These are phyloP conservation scores for Pheosia gnoma DNA, from an alignment of 2,888 invertebrate genomes.

Conservation along the genomic window DNA sequence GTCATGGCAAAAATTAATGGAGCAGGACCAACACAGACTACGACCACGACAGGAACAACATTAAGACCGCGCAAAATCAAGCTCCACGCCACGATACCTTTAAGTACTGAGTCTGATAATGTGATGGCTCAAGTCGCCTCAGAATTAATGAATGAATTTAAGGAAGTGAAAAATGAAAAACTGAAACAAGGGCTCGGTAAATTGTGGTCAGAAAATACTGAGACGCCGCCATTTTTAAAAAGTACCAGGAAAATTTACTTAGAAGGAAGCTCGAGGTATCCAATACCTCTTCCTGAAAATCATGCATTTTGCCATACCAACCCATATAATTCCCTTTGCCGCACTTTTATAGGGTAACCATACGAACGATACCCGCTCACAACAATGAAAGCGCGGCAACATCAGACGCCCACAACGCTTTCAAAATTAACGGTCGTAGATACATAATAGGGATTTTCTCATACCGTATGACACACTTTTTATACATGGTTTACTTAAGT, in stretches of 20 bases:
- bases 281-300: conserved; percentile 59
- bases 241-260: conserved; percentile 50
- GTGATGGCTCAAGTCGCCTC: conserved; percentile 35
- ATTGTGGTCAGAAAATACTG: background rate
- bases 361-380: background rate
- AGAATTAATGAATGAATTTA: conserved; percentile 43
- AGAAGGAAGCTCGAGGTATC: conserved; percentile 51
- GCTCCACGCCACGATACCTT: too few relatives aligned
- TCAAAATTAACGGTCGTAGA: too few relatives aligned
- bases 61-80: too few relatives aligned
- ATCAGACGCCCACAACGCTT: too few relatives aligned
- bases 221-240: background rate
- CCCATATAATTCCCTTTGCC: conserved; percentile 55
- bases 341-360: conserved; percentile 36
- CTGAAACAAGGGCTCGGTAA: conserved; percentile 8
- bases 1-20: too few relatives aligned
- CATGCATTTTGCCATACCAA: conserved; percentile 60
- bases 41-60: background rate
- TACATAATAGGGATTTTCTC: background rate
- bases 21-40: too few relatives aligned
- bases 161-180: conserved; percentile 10
- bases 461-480: too few relatives aligned
- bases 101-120: background rate
- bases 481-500: too few relatives aligned
- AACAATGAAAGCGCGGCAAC: too few relatives aligned